Base-by-base conservation (phyloP, 2,888 invertebrate species). In the Lochmaea capreae region DNA sequence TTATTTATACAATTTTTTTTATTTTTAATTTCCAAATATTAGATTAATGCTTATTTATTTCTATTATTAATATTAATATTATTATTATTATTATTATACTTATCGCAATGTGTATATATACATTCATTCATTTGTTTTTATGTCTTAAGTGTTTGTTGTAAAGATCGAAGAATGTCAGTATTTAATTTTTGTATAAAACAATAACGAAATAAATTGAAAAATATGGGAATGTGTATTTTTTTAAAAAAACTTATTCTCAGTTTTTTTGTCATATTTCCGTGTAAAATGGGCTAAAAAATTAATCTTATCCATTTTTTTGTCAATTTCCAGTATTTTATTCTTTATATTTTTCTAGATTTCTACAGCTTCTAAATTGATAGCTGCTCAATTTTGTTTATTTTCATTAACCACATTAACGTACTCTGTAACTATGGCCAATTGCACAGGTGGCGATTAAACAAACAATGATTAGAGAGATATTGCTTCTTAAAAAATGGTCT, bases 171-270 rank as follows among this genome's bases (percentile, higher is more conserved):
- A 76, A 66, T 74, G 72, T 74, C 75, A 77, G 72, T 77, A 77
- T 77, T 62, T 62, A 62, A 62, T 77, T 77, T 75, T 73, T 77
- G 67, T 74, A 76, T 71, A 77, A 74, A 74, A 68, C 43, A 39
- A 69, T 43, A 70, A 68, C 52, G 67, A 67, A 69, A 54, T 18
- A 54, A 54, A 54, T 16, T 10, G 10, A 54, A 18, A 54, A 18
- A 10, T 16, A 16, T 54, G 16, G 10, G n/a, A 16, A 54, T 54
- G 18, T 3, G 8, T 54, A 8, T n/a, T 49, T n/a, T 49, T 49
- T 1, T 49, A 3, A 46, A 46, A n/a, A 12, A 12, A 3, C 46
- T 14, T 42, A 42, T 14, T n/a, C 14, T 46, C 14, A 46, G 11
- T 46, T 46, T 11, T 46, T 46, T 2, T 39, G 33, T 39, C 33